Conservation (phyloP, 1,140 invertebrate species). For the Telenomus remus region DNA sequence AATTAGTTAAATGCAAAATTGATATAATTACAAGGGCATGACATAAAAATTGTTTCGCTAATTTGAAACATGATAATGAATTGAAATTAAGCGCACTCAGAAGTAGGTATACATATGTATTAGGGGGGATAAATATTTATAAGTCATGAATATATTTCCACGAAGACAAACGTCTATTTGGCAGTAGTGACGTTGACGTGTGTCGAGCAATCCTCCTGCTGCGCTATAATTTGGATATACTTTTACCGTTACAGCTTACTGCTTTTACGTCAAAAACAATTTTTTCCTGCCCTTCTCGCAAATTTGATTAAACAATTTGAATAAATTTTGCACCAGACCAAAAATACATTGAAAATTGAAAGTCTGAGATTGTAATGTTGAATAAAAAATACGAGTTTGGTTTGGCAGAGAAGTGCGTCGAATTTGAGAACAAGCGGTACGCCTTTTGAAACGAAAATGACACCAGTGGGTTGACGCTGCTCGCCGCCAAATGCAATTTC, state of each 20-base stretch:
- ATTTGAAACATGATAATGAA: constrained; percentile 51
- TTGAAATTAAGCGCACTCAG: constrained; percentile 36
- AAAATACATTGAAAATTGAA: too few relatives aligned
- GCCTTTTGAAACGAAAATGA: constrained; percentile 43
- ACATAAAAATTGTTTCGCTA: constrained; percentile 45
- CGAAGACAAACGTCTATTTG: constrained; percentile 49
- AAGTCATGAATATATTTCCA: constrained; percentile 55
- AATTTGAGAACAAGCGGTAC: background rate
- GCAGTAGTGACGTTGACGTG: constrained; percentile 52
- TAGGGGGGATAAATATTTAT: constrained; percentile 53
- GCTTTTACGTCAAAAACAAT: constrained; percentile 17
- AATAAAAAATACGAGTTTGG: too few relatives aligned
- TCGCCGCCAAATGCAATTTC: constrained; percentile 47
- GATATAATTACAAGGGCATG: constrained; percentile 44
- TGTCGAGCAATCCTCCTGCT: constrained; percentile 59
- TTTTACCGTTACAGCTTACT: constrained; percentile 37
- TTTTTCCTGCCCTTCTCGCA: background rate
- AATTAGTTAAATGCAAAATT: constrained; percentile 51
- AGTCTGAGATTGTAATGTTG: too few relatives aligned
- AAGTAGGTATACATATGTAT: constrained; percentile 42
- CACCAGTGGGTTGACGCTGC: constrained; percentile 28
- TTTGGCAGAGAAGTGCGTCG: too few relatives aligned
- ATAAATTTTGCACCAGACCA: too few relatives aligned
- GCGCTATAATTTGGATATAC: constrained; percentile 41
- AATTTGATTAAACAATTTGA: background rate